Base-by-base conservation (phyloP, 2,113 vertebrate species). In the Bubo blakistoni region DNA sequence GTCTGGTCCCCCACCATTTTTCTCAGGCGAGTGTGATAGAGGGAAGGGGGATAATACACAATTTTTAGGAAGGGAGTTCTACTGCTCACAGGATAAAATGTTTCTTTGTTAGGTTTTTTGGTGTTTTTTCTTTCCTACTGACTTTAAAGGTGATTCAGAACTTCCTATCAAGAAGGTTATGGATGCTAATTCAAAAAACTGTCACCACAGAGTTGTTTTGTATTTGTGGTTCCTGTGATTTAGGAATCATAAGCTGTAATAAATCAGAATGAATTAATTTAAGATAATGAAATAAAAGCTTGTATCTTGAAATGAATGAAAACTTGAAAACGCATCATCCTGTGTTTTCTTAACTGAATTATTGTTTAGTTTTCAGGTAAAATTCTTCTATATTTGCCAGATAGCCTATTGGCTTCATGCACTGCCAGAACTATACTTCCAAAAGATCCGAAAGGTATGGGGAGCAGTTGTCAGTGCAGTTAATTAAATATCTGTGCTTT, bases 351-450 rank as follows among this genome's bases (percentile, higher is more conserved):
- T 91, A 65, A 79, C 44, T 66, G 74, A 86, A 71, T 65, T 80
- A 47, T 49, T 81, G 42, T 94, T 77, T 88, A 99, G 98, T 82
- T 99, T 99, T 98, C 98, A 99, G 98, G 98, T 98, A 84, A 99
- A 99, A 97, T 98, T 99, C 97, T 99, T 98, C 98, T 99, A 98
- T 97, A 98, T 99, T 97, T 99, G 98, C 97, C 98, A 99, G 98
- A 98, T 99, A 88, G 98, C 98, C 84, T 99, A 99, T 97, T 99
- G 98, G 98, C 96, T 99, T 95, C 98, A 99, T 62, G 97, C 98
- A 58, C 97, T 99, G 92, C 98, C 98, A 13, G 98, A 99, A 90
- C 97, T 99, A 32, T 98, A 99, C 94, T 98, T 99, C 89, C 98
- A 99, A 96, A 99, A 98, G 98, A 98, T 98, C 46, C 92, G 95